Base-by-base conservation (phyloP, 2,113 vertebrate genomes). In the Pseudolaguvia tuberculata region DNA sequence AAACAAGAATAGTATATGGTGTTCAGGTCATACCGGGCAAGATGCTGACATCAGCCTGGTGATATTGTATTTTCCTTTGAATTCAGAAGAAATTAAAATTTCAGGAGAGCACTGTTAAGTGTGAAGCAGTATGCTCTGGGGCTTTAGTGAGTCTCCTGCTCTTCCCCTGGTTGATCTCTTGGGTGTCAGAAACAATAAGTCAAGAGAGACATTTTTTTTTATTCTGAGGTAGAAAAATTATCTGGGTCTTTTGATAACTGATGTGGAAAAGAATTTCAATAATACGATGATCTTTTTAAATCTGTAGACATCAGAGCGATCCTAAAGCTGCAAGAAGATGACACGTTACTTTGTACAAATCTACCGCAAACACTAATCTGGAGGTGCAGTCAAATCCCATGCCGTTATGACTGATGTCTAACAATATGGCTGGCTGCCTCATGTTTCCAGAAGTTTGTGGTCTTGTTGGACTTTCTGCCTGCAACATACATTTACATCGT, bases 71-170 rank as follows among this genome's bases (percentile, higher is more conserved):
- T 76, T 81, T 35, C 56, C 69, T 80, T 73, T 71, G 25, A 62
- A 51, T 51, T 25, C 56, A 56, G 55, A n/a, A 77, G 39, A 82
- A 80, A 56, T 75, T 3, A 72, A 80, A 79, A 58, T 79, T 75
- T 78, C 75, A 79, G 81, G 42, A 67, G 72, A 76, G 20, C 66
- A 73, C 59, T 74, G 81, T 79, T 80, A 76, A 80, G 65, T 61
- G 35, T 67, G 52, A n/a, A 20, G 80, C 79, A 76, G 59, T 77
- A 47, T 65, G 47, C 78, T 70, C 65, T 78, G 53, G 65, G 77
- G 77, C 25, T 76, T 76, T 68, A 84, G 82, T 61, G 62, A 79
- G 42, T 73, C 70, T 75, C 7, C 9, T 15, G 11, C 5, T 50
- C 27, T 67, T 50, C 27, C 45, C 27, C 17, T 50, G 39, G 39